Percentiles rank a stretch among this genome's conserved stretches.
Conservation (phyloP, 2,888 invertebrate genomes). For the Abscondita cerata region DNA sequence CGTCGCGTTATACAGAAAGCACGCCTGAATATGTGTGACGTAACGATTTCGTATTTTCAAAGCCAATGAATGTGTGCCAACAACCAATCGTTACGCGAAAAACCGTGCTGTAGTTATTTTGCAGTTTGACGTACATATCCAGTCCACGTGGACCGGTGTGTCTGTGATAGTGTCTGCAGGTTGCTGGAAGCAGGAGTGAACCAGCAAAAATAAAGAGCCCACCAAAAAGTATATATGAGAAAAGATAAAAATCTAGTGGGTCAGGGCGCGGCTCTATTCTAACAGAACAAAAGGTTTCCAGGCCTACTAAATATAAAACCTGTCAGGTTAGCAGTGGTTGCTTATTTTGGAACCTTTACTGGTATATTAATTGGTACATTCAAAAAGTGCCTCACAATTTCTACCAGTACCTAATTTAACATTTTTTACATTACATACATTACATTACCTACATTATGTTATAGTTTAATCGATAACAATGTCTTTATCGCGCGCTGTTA, state of each 20-base stretch:
- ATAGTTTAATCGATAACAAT: constrained; percentile 10
- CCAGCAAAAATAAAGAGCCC: constrained; percentile 60
- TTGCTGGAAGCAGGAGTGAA: constrained; percentile 59
- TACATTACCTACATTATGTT: constrained; percentile 3
- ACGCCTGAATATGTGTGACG: constrained; percentile 54
- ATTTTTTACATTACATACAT: not conserved
- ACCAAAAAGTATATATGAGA: constrained; percentile 58
- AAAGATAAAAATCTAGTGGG: constrained; percentile 59
- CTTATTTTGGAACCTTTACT: constrained; percentile 38
- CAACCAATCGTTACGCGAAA: constrained; percentile 48
- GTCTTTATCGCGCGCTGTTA: constrained; percentile 3
- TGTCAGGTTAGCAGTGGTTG: constrained; percentile 31
- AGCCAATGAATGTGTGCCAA: constrained; percentile 34
- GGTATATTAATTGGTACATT: constrained; percentile 25
- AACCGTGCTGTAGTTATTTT: constrained; percentile 12
- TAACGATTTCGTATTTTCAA: constrained; percentile 39
- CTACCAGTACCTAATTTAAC: not conserved
- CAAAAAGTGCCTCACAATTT: constrained; percentile 11
- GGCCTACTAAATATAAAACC: constrained; percentile 34
- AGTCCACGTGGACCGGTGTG: constrained; percentile 59
- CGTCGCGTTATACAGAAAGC: constrained; percentile 26
- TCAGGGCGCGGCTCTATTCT: constrained; percentile 56
- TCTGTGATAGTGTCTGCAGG: constrained; percentile 56
- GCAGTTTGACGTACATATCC: constrained; percentile 40
- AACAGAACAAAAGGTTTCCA: constrained; percentile 54